These are phyloP conservation scores for Ambastaia sidthimunki DNA, from an alignment of 2,797 vertebrate species.

Conservation along the genomic window DNA sequence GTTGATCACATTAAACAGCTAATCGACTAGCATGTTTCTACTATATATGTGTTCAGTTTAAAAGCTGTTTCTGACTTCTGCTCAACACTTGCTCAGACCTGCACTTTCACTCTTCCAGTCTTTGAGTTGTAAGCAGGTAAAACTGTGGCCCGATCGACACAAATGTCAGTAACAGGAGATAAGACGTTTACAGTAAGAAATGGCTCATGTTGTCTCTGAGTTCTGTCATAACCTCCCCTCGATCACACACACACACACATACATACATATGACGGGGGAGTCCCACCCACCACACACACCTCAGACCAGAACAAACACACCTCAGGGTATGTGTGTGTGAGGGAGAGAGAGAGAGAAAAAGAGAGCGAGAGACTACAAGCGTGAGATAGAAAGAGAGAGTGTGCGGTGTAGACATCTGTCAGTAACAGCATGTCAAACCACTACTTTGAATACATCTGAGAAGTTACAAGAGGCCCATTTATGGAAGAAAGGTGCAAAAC, in stretches of 20 bases:
- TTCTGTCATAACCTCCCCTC: neutral
- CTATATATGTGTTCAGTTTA: no score
- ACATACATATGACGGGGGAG: slow-evolving; percentile 49
- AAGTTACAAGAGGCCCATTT: slow-evolving; percentile 23
- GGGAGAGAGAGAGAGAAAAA: neutral
- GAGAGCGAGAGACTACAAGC: neutral
- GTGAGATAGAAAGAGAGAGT: slow-evolving; percentile 1
- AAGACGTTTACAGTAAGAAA: slow-evolving; percentile 58
- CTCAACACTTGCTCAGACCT: neutral
- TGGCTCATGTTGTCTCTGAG: slow-evolving; percentile 47
- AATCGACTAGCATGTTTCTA: no score
- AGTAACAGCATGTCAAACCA: slow-evolving; percentile 30
- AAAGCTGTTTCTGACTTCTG: no score
- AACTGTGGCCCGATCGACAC: slow-evolving; percentile 25
- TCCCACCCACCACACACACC: slow-evolving; percentile 46
- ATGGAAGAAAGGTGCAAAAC: slow-evolving; percentile 32
- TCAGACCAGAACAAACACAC: slow-evolving; percentile 38
- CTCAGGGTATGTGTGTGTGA: slow-evolving; percentile 4
- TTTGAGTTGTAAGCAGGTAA: neutral
- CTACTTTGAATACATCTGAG: slow-evolving; percentile 13
- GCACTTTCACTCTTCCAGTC: neutral
- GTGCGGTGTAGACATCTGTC: slow-evolving; percentile 15
- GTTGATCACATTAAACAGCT: no score
- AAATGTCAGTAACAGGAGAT: slow-evolving; percentile 47
- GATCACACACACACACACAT: slow-evolving; percentile 18